Evolutionary conservation across 2,113 vertebrate species (phyloP).

Genomic region (Odobenus rosmarus): DNA sequence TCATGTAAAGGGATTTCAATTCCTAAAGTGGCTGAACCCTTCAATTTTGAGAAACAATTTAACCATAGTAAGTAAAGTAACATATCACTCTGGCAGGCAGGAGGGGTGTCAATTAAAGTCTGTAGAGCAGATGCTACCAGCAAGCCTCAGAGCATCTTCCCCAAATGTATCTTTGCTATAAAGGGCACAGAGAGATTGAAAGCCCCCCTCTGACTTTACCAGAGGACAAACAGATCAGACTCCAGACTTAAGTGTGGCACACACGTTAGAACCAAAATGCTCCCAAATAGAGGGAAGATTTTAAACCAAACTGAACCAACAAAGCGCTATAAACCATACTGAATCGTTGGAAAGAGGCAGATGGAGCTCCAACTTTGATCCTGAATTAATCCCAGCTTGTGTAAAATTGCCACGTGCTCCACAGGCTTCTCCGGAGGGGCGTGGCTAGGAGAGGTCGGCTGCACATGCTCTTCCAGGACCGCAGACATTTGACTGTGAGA

Average conservation of each 20-base stretch:
- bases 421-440: not conserved
- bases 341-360: constrained; percentile 61
- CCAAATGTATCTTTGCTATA: not conserved
- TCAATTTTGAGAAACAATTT: constrained; percentile 35
- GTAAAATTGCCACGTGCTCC: constrained; percentile 50
- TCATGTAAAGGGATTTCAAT: constrained; percentile 29
- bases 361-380: constrained; percentile 77
- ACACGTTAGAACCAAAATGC: not conserved
- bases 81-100: constrained; percentile 22
- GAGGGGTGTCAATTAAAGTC: constrained; percentile 48
- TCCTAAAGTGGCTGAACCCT: constrained; percentile 6
- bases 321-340: constrained; percentile 1
- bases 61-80: constrained; percentile 11
- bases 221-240: not conserved
- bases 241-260: not conserved
- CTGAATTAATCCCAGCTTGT: constrained; percentile 79
- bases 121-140: constrained; percentile 63
- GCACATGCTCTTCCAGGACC: not conserved
- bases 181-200: not conserved
- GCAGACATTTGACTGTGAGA: no score
- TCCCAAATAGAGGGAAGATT: not conserved
- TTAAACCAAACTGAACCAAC: constrained; percentile 12
- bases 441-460: not conserved
- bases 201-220: not conserved
- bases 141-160: not conserved